Evolutionary conservation across 2,888 invertebrate species (phyloP).

Genomic region (Acrocyrtus sp.): DNA sequence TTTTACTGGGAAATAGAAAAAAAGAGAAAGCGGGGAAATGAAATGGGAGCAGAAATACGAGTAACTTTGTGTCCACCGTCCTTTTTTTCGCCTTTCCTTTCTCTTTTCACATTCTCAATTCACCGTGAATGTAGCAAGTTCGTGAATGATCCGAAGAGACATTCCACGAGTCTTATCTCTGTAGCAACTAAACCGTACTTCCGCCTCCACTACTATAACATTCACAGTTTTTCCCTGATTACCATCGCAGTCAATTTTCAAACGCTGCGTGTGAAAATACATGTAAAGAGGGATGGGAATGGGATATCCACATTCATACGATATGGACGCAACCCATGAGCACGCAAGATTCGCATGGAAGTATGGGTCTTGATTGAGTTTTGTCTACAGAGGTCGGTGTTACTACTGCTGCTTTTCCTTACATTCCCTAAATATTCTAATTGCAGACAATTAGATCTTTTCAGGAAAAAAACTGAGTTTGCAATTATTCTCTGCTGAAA

Average conservation of each 20-base stretch:
- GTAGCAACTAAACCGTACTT: conserved; percentile 47
- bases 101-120: too few relatives aligned
- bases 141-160: too few relatives aligned
- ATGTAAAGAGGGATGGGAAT: conserved; percentile 26
- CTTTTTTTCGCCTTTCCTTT: too few relatives aligned
- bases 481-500: too few relatives aligned
- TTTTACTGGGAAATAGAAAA: conserved; percentile 4
- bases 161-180: conserved; percentile 10
- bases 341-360: background rate
- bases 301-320: background rate
- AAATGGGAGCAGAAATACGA: too few relatives aligned
- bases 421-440: too few relatives aligned
- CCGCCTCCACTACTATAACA: conserved; percentile 35
- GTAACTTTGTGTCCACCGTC: too few relatives aligned
- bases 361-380: background rate
- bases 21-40: too few relatives aligned
- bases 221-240: conserved; percentile 46
- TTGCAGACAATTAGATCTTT: too few relatives aligned
- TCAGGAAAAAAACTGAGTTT: too few relatives aligned
- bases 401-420: too few relatives aligned
- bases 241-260: conserved; percentile 48
- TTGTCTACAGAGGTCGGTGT: too few relatives aligned
- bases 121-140: background rate
- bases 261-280: conserved; percentile 48
- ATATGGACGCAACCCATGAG: background rate